These are phyloP conservation scores for Gavia stellata DNA, from an alignment of 2,113 vertebrate genomes.

Conservation along the genomic window DNA sequence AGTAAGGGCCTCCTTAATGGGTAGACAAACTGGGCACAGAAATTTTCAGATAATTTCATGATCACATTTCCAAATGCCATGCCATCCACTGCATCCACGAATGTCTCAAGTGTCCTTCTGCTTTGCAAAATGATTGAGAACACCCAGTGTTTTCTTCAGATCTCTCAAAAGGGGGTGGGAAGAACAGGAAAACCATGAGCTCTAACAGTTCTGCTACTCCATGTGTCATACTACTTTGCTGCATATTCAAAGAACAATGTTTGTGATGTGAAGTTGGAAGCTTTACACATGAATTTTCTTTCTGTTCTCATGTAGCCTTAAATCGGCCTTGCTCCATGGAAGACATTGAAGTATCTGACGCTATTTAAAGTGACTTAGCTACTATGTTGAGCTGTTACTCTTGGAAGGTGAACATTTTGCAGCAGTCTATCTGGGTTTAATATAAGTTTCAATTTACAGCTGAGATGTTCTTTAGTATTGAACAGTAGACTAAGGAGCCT, in stretches of 20 bases:
- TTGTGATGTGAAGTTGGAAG: background rate
- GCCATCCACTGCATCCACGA: background rate
- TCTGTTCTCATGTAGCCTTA: background rate
- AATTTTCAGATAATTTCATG: background rate
- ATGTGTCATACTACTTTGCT: background rate
- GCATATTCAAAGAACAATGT: slow-evolving; percentile 27
- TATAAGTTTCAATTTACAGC: background rate
- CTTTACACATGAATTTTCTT: background rate
- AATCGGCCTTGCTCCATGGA: background rate
- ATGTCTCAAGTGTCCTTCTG: background rate
- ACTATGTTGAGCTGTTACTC: background rate
- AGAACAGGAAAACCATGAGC: slow-evolving; percentile 7
- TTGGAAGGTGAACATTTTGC: background rate
- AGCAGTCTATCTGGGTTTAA: background rate
- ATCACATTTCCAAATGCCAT: slow-evolving; percentile 10
- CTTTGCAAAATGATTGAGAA: slow-evolving; percentile 8
- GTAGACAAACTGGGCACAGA: background rate
- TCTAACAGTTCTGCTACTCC: slow-evolving; percentile 16
- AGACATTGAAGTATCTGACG: background rate
- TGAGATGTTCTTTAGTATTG: background rate
- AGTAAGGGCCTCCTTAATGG: background rate
- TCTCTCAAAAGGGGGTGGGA: background rate
- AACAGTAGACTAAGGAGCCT: background rate
- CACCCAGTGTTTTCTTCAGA: slow-evolving; percentile 6
- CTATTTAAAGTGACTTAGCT: background rate